phyloP scores from a whole-genome alignment of 1,140 invertebrate species.

The Trachymyrmex septentrionalis region DNA sequence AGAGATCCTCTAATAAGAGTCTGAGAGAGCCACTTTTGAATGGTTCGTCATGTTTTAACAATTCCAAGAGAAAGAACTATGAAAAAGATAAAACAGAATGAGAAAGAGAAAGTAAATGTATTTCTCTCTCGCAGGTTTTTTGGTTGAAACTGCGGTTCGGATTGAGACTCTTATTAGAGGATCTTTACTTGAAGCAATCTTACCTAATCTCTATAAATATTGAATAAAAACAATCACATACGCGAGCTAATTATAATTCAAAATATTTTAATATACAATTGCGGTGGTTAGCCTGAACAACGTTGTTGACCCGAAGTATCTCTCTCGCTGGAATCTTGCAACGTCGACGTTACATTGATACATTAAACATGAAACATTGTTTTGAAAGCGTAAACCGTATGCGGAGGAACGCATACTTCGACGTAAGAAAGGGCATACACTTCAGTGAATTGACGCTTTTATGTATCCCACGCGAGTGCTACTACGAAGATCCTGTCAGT shows the following conservation, averaged over 20 bases:
- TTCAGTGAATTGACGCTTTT: constrained; percentile 41
- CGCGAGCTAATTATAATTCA: neutral
- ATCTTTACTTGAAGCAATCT: neutral
- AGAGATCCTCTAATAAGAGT: too few relatives aligned
- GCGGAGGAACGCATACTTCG: neutral
- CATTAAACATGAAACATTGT: constrained; percentile 68
- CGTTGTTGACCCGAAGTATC: constrained; percentile 11
- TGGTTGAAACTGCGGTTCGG: too few relatives aligned
- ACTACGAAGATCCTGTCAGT: constrained; percentile 15
- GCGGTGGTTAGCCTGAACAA: neutral
- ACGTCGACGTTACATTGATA: constrained; percentile 2
- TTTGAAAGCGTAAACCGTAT: constrained; percentile 12
- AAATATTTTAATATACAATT: neutral
- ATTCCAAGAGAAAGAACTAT: too few relatives aligned
- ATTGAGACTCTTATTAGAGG: too few relatives aligned
- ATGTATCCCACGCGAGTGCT: neutral
- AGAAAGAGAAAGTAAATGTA: too few relatives aligned
- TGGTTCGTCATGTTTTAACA: too few relatives aligned
- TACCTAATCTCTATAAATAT: neutral
- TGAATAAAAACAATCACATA: neutral
- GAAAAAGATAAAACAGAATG: too few relatives aligned
- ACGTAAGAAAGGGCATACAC: constrained; percentile 1
- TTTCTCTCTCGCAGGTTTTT: too few relatives aligned
- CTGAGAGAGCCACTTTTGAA: too few relatives aligned
- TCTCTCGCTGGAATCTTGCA: neutral